phyloP scores from a whole-genome alignment of 2,113 vertebrate species.

The Leptodactylus fuscus region DNA sequence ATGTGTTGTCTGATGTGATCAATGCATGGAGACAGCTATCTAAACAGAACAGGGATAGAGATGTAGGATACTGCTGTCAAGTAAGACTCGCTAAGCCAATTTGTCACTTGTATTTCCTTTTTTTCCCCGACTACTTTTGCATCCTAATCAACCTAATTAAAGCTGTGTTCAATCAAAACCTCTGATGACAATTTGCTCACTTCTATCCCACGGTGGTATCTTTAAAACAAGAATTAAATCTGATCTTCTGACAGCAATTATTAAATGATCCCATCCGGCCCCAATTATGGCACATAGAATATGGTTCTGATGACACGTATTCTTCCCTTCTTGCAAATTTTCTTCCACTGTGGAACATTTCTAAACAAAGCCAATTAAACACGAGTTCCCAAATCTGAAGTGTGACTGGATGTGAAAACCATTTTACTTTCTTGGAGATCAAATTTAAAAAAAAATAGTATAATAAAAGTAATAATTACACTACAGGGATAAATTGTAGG shows the following conservation, averaged over 20 bases:
- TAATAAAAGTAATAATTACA: background rate
- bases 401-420: constrained; percentile 9
- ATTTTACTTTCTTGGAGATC: background rate
- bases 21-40: constrained; percentile 40
- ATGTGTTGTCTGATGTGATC: constrained; percentile 41
- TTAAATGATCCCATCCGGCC: constrained; percentile 98
- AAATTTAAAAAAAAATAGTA: background rate
- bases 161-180: constrained; percentile 97
- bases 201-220: constrained; percentile 94
- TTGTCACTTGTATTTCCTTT: constrained; percentile 80
- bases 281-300: constrained; percentile 94
- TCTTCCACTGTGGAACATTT: constrained; percentile 74
- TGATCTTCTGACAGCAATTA: constrained; percentile 99
- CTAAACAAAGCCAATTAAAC: constrained; percentile 71
- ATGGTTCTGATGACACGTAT: constrained; percentile 74
- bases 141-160: constrained; percentile 99
- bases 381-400: constrained; percentile 60
- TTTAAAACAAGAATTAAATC: constrained; percentile 98
- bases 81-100: constrained; percentile 72
- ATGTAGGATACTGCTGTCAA: constrained; percentile 68
- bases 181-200: constrained; percentile 98
- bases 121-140: constrained; percentile 84
- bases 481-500: background rate
- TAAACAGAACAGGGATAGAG: constrained; percentile 63
- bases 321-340: constrained; percentile 68